These are phyloP conservation scores for Quiscalus mexicanus DNA, from an alignment of 2,113 vertebrate species.

Conservation along the genomic window DNA sequence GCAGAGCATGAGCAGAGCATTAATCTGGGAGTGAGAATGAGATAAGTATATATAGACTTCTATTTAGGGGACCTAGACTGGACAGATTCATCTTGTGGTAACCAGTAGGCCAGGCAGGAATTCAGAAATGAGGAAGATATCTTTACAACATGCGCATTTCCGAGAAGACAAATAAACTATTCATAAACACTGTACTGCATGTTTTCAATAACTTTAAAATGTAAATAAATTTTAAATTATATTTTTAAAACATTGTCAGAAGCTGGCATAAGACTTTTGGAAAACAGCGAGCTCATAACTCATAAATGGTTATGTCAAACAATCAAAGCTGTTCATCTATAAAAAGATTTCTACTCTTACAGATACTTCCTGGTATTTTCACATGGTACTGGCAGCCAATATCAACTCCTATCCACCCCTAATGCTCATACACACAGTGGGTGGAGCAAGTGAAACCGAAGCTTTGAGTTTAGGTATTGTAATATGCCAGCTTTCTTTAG, in stretches of 20 bases:
- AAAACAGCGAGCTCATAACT: neutral
- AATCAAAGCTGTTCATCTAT: neutral
- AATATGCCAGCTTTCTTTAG: neutral
- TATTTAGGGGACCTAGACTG: neutral
- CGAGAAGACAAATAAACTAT: neutral
- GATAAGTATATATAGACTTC: neutral
- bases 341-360: neutral
- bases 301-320: neutral
- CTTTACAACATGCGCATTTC: neutral
- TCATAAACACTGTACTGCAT: neutral
- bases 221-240: neutral
- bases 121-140: neutral
- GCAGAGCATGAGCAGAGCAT: neutral
- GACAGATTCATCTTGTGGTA: neutral
- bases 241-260: neutral
- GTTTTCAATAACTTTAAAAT: neutral
- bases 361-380: neutral
- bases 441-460: neutral
- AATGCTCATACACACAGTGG: neutral
- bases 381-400: rapidly evolving
- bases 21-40: neutral
- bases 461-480: neutral
- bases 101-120: neutral
- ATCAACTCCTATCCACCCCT: neutral
- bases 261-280: neutral